Conservation (phyloP, 2,888 invertebrate species). For the Syritta pipiens region DNA sequence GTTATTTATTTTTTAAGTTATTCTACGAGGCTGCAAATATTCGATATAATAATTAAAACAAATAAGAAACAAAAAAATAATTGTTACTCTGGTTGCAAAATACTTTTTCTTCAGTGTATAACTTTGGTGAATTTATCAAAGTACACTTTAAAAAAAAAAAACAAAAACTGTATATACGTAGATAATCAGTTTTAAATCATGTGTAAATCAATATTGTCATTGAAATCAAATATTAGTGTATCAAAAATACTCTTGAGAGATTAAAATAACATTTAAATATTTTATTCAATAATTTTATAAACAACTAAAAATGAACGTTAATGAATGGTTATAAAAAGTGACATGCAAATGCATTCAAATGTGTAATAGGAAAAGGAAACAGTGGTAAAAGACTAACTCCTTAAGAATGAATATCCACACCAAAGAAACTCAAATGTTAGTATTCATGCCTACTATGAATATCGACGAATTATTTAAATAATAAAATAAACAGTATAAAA, state of each 20-base stretch:
- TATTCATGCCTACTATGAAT: conserved; percentile 52
- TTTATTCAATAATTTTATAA: conserved; percentile 59
- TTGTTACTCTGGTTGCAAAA: conserved; percentile 47
- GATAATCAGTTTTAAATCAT: conserved; percentile 52
- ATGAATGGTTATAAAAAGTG: neutral
- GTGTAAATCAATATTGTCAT: conserved; percentile 48
- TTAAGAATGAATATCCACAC: conserved; percentile 42
- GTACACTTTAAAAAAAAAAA: conserved; percentile 57
- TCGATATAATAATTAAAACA: conserved; percentile 16
- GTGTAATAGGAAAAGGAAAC: neutral
- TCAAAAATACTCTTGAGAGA: conserved; percentile 60
- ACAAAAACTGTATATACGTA: conserved; percentile 27
- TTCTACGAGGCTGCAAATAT: conserved; percentile 77
- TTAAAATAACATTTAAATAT: conserved; percentile 51
- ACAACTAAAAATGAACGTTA: neutral
- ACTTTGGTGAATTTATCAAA: conserved; percentile 36
- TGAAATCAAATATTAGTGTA: conserved; percentile 55
- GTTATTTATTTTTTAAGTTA: conserved; percentile 79
- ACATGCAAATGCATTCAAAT: neutral
- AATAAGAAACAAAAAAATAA: conserved; percentile 6
- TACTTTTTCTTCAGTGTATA: conserved; percentile 39
- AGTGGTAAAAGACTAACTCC: neutral
- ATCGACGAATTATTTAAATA: conserved; percentile 51
- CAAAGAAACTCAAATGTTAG: conserved; percentile 65
- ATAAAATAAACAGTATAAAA: conserved; percentile 44